Evolutionary conservation across 2,888 invertebrate species (phyloP).

Genomic region (Himalopsyche kuldschensis): DNA sequence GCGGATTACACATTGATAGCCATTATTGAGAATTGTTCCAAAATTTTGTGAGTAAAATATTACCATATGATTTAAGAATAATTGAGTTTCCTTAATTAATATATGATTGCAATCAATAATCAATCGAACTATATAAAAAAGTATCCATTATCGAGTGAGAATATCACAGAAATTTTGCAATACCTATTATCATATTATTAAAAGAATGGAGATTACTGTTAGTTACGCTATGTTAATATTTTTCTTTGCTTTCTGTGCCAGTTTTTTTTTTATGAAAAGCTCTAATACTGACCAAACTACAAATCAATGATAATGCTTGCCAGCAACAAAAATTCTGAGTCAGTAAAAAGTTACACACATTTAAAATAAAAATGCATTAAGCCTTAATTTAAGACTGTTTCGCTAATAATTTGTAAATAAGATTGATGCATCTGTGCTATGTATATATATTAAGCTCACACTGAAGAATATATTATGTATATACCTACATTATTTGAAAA

Average conservation of each 20-base stretch:
- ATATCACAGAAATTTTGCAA: conserved; percentile 1
- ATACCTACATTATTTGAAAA: neutral
- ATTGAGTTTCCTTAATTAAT: neutral
- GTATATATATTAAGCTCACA: neutral
- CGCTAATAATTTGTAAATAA: neutral
- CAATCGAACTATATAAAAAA: neutral
- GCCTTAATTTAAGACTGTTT: neutral
- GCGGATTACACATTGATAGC: neutral
- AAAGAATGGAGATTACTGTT: neutral
- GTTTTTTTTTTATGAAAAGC: neutral
- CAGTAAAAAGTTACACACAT: too few species aligned
- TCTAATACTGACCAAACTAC: neutral
- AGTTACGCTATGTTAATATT: neutral
- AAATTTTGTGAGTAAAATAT: neutral
- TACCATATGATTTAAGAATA: neutral
- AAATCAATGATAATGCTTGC: neutral
- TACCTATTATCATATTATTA: neutral
- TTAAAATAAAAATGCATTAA: too few species aligned
- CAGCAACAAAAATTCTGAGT: too few species aligned
- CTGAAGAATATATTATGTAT: neutral
- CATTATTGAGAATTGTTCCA: neutral
- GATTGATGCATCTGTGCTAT: neutral
- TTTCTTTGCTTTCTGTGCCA: neutral
- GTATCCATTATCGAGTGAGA: neutral
- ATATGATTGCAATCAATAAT: neutral